These are phyloP conservation scores for Pandion haliaetus DNA, from an alignment of 2,113 vertebrate genomes.

Conservation along the genomic window DNA sequence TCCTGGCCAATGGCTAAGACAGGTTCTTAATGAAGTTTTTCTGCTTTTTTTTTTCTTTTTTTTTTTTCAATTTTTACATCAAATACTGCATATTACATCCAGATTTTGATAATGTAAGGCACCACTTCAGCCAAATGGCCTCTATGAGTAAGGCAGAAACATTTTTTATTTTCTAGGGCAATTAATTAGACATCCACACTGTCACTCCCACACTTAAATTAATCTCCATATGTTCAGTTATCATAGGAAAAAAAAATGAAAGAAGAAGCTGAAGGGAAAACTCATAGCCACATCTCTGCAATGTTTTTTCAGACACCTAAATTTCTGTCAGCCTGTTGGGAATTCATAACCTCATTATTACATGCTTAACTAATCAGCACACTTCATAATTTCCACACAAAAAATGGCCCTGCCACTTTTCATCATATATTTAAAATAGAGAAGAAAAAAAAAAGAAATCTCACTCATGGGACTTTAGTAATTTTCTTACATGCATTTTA, in stretches of 20 bases:
- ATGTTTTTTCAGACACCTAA: background rate
- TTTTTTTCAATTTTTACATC: background rate
- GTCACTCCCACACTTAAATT: constrained; percentile 59
- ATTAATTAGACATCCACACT: constrained; percentile 52
- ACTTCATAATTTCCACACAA: background rate
- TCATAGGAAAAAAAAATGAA: background rate
- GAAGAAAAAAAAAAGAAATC: background rate
- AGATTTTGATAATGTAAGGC: background rate
- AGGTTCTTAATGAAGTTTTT: background rate
- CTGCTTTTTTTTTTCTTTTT: background rate
- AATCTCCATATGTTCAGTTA: constrained; percentile 60
- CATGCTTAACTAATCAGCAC: background rate
- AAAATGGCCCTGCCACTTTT: background rate
- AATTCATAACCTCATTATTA: constrained; percentile 8
- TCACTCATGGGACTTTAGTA: background rate
- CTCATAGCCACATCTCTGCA: background rate
- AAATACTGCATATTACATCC: background rate
- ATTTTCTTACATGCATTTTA: background rate
- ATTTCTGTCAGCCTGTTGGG: constrained; percentile 1
- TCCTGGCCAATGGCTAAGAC: background rate
- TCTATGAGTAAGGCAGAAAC: constrained; percentile 33
- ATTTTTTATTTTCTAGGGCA: constrained; percentile 50
- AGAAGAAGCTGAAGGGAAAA: constrained; percentile 18
- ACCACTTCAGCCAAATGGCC: constrained; percentile 1
- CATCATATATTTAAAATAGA: background rate